Conservation (phyloP, 2,888 invertebrate genomes). For the Dynastes tityus region DNA sequence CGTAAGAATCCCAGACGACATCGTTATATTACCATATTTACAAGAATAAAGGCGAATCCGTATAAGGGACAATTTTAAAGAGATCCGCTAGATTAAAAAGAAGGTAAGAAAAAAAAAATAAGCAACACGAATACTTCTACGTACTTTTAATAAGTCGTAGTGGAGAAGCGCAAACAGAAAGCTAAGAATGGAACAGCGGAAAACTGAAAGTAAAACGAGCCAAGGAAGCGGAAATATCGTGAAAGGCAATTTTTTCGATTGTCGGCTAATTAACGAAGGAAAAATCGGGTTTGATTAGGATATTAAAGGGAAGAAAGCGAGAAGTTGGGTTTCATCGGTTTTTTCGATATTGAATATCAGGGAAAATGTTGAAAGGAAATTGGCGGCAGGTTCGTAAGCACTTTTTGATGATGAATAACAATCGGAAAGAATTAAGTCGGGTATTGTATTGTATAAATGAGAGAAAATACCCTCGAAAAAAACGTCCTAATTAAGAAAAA, state of each 20-base stretch:
- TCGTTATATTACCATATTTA: not conserved
- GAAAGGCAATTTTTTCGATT: not conserved
- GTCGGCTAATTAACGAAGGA: conserved; percentile 4
- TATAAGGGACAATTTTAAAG: not conserved
- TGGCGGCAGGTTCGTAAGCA: not conserved
- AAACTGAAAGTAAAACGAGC: not conserved
- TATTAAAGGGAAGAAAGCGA: not conserved
- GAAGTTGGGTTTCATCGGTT: not conserved
- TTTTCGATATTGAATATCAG: conserved; percentile 3
- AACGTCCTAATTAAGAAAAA: too few relatives aligned
- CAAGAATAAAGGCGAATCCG: not conserved
- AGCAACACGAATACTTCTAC: not conserved
- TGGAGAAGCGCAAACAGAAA: not conserved
- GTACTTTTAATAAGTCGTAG: not conserved
- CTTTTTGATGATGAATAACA: not conserved
- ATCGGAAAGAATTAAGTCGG: not conserved
- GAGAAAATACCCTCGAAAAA: too few relatives aligned
- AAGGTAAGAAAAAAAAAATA: not conserved
- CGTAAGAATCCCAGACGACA: not conserved
- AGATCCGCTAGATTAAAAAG: not conserved
- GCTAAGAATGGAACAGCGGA: not conserved
- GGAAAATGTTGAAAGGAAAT: not conserved
- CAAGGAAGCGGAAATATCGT: conserved; percentile 1
- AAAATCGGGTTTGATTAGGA: not conserved
- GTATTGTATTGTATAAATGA: not conserved